Evolutionary conservation across 2,113 vertebrate genomes (phyloP).

Genomic region (Pterophyllum scalare): DNA sequence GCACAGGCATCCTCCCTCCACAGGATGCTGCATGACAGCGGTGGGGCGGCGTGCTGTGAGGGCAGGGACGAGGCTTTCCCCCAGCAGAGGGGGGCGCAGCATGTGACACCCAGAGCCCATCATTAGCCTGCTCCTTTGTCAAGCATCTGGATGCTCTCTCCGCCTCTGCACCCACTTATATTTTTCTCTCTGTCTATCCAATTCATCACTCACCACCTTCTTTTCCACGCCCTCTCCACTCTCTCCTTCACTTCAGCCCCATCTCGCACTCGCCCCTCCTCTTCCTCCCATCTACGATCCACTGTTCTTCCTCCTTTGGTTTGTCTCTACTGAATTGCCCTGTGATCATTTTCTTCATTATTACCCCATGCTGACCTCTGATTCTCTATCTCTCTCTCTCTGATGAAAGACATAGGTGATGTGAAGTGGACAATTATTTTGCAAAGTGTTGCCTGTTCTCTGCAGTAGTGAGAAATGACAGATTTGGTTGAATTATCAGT

Average conservation of each 20-base stretch:
- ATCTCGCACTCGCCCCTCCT: not conserved
- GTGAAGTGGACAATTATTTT: constrained; percentile 27
- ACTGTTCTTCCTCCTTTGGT: not conserved
- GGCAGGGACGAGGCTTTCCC: not conserved
- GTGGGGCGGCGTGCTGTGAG: constrained; percentile 16
- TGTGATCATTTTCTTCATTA: not conserved
- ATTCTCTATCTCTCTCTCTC: not conserved
- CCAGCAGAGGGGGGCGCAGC: not conserved
- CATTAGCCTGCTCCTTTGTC: constrained; percentile 41
- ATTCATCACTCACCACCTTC: not conserved
- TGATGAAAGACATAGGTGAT: not conserved
- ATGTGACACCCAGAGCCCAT: constrained; percentile 17
- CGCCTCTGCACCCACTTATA: not conserved
- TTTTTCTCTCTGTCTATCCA: constrained; percentile 3
- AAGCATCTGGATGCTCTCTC: not conserved
- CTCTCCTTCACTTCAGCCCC: not conserved
- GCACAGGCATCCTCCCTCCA: not conserved
- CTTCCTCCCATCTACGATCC: not conserved
- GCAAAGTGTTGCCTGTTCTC: not conserved
- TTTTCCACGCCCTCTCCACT: not conserved
- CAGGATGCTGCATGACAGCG: not conserved
- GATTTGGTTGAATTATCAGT: not conserved
- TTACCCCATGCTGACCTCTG: not conserved
- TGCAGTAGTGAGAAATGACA: not conserved
- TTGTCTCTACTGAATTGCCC: not conserved